phyloP scores from a whole-genome alignment of 2,113 vertebrate genomes.

The Otolemur garnettii region DNA sequence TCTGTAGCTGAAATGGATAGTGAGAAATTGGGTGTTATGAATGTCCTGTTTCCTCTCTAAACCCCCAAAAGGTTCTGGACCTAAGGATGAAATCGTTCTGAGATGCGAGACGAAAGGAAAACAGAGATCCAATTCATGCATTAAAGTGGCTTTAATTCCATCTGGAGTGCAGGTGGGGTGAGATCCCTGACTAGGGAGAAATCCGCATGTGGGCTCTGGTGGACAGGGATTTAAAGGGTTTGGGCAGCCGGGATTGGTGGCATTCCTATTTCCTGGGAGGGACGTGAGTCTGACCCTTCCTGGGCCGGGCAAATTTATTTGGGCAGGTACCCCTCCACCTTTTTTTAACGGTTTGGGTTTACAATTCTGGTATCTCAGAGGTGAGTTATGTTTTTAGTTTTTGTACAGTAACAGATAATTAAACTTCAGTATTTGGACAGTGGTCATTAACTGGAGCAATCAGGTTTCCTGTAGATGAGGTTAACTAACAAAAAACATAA shows the following conservation, averaged over 20 bases:
- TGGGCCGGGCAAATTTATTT: no score
- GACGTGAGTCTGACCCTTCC: no score
- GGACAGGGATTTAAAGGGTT: no score
- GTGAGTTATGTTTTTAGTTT: not conserved
- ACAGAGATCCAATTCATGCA: no score
- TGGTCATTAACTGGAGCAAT: not conserved
- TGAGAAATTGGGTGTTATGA: not conserved
- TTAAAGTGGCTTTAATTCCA: no score
- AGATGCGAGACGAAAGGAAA: no score
- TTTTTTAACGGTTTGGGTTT: slow-evolving; percentile 8
- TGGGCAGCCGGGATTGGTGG: no score
- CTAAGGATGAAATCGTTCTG: no score
- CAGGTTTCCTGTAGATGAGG: not conserved
- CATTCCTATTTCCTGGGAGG: no score
- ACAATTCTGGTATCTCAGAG: not conserved
- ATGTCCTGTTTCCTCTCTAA: not conserved
- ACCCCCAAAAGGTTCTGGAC: not conserved
- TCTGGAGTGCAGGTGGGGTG: no score
- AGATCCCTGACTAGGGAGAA: no score
- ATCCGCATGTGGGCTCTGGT: no score
- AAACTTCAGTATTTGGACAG: not conserved
- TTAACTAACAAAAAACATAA: not conserved
- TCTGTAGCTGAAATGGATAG: not conserved
- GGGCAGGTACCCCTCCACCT: not conserved
- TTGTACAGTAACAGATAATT: not conserved